phyloP scores from a whole-genome alignment of 2,797 vertebrate species.

The Pangasius macronema region DNA sequence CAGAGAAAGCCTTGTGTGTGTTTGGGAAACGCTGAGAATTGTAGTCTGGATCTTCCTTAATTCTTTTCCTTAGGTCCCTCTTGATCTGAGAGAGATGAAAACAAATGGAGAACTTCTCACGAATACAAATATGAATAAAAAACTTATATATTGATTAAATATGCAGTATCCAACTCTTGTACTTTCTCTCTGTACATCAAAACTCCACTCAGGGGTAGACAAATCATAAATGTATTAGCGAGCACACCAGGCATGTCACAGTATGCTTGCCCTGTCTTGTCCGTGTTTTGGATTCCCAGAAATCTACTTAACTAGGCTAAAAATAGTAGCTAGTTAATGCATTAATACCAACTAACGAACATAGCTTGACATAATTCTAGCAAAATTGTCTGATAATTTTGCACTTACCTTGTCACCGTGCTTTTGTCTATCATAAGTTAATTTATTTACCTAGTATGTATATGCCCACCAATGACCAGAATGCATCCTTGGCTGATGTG shows the following conservation, averaged over 20 bases:
- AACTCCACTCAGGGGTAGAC: not conserved
- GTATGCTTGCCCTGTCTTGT: not conserved
- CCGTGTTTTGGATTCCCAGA: not conserved
- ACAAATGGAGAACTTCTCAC: not conserved
- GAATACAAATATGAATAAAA: not conserved
- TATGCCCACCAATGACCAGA: not conserved
- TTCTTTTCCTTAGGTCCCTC: conserved; percentile 84
- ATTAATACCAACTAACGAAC: not conserved
- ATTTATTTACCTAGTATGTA: not conserved
- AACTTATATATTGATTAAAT: not conserved
- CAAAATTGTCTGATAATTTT: not conserved
- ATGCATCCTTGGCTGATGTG: not conserved
- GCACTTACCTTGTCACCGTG: too few relatives aligned
- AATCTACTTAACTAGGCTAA: not conserved
- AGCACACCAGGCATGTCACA: not conserved
- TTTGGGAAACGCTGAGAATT: conserved; percentile 87
- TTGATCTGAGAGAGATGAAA: conserved; percentile 75
- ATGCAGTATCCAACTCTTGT: not conserved
- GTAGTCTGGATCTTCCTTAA: conserved; percentile 87
- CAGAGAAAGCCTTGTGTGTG: conserved; percentile 83
- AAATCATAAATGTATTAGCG: not conserved
- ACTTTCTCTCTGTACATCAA: not conserved
- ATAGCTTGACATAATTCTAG: not conserved
- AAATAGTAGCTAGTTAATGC: not conserved
- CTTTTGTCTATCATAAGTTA: not conserved